These are phyloP conservation scores for Ichneumoninae sp. DNA, from an alignment of 2,888 invertebrate species.

Conservation along the genomic window DNA sequence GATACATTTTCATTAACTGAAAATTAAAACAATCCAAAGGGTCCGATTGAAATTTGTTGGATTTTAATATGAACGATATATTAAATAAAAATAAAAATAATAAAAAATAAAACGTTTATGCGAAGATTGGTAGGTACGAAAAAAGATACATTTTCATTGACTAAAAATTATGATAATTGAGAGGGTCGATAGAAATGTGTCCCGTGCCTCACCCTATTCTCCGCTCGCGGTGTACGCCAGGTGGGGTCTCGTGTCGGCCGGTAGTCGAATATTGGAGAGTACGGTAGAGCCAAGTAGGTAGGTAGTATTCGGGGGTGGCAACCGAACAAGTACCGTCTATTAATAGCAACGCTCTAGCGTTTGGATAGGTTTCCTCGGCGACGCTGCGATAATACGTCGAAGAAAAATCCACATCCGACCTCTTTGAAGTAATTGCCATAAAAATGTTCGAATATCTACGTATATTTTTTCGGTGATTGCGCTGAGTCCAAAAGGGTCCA, in stretches of 20 bases:
- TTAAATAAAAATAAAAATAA: no score
- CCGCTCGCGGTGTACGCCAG: neutral
- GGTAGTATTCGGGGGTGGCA: slow-evolving; percentile 39
- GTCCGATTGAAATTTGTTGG: neutral
- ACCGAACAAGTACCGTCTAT: slow-evolving; percentile 28
- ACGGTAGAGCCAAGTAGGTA: slow-evolving; percentile 32
- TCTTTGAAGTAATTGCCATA: neutral
- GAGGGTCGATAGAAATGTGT: neutral
- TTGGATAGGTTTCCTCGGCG: slow-evolving; percentile 6
- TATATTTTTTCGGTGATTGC: neutral
- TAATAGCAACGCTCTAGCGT: slow-evolving; percentile 18
- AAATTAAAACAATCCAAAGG: neutral
- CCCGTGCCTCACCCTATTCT: slow-evolving; percentile 10
- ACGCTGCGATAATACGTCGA: slow-evolving; percentile 17
- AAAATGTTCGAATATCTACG: neutral
- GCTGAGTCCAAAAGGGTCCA: neutral
- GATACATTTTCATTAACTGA: neutral
- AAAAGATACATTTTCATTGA: neutral
- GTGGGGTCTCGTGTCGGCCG: slow-evolving; percentile 28
- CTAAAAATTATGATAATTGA: neutral
- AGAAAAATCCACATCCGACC: neutral
- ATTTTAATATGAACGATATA: no score
- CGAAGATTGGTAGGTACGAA: neutral
- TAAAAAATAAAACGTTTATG: neutral
- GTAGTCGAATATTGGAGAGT: slow-evolving; percentile 24